Evolutionary conservation across 2,888 invertebrate genomes (phyloP), one percentile per base, ranked within the genome.

Genomic region (Hypomecis atomaria): DNA sequence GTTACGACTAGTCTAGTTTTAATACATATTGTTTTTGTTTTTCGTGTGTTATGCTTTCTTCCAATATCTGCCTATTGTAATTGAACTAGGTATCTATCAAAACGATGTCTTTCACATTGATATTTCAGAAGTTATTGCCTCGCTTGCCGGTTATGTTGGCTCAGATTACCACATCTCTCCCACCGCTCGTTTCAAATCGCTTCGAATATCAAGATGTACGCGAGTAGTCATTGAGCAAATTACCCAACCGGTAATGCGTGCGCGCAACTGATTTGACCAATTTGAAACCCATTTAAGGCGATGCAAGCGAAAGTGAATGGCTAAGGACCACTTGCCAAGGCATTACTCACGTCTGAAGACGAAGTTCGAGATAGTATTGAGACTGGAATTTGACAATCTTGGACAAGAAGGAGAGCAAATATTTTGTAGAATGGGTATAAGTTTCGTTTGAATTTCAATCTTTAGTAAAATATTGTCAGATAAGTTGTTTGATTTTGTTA

Each of bases 291-390:
- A 77, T 79, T 76, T 79, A 75, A 44, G 74, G 77, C 68, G 62
- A 72, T 73, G 72, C 71, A 68, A 72, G 77, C 75, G 79, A 81
- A 81, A 81, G 79, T 79, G 77, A 79, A 76, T 71, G 78, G 74
- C 69, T 71, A 72, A 76, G 69, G 71, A 71, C 72, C 69, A 71
- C 66, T 67, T 61, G 67, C 70, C 67, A 69, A 66, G 55, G 59
- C 58, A 60, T 71, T 77, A 73, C 65, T 73, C 70, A 72, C 71
- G 43, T 69, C 49, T 58, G 58, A 55, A 69, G 65, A 65, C 54
- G 60, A 58, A 33, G 48, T 59, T 65, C 49, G 33, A 60, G 57
- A 55, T 50, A 50, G 34, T 13, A 44, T 56, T 52, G n/a, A 60
- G 23, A 65, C 47, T 57, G 47, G 45, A 56, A 55, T 59, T 59